Percentiles rank a stretch among this genome's conserved stretches.
Evolutionary conservation across 2,888 invertebrate genomes (phyloP).

Genomic region (Panopea generosa): DNA sequence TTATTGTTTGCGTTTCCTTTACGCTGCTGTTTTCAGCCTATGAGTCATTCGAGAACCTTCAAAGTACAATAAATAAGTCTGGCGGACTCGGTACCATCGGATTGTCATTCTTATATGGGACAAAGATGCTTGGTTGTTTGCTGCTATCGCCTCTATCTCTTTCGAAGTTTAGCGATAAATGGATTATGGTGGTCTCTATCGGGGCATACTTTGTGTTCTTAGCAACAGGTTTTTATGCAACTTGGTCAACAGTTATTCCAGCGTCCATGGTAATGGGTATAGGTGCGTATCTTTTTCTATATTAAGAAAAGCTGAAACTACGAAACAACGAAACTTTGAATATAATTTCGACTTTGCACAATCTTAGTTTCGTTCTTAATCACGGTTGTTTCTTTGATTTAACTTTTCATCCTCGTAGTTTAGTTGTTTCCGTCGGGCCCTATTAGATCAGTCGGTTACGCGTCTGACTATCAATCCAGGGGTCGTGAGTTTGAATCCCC

Average conservation of each 20-base stretch:
- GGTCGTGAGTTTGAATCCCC: no score
- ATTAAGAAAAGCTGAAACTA: no score
- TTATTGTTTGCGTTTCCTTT: no score
- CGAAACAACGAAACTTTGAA: no score
- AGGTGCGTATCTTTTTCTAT: no score
- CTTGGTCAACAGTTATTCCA: slow-evolving; percentile 74
- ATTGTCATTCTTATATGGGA: slow-evolving; percentile 77
- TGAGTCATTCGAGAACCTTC: slow-evolving; percentile 79
- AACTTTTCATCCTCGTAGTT: no score
- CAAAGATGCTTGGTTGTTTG: slow-evolving; percentile 79
- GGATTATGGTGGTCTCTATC: slow-evolving; percentile 75
- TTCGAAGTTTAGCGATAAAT: slow-evolving; percentile 74
- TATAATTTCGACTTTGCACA: no score
- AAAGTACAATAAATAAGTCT: slow-evolving; percentile 79
- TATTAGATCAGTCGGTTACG: no score
- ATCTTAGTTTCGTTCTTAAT: no score
- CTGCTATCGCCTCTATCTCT: slow-evolving; percentile 77
- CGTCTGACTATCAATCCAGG: no score
- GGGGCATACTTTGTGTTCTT: slow-evolving; percentile 76
- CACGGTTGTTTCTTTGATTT: no score
- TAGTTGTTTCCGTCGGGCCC: no score
- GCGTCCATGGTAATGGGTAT: slow-evolving; percentile 78
- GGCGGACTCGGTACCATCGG: slow-evolving; percentile 76
- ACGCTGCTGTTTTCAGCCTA: slow-evolving; percentile 79
- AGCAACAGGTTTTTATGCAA: slow-evolving; percentile 78